phyloP scores from a whole-genome alignment of 2,888 invertebrate species.

The Neocrepidodera transversa region DNA sequence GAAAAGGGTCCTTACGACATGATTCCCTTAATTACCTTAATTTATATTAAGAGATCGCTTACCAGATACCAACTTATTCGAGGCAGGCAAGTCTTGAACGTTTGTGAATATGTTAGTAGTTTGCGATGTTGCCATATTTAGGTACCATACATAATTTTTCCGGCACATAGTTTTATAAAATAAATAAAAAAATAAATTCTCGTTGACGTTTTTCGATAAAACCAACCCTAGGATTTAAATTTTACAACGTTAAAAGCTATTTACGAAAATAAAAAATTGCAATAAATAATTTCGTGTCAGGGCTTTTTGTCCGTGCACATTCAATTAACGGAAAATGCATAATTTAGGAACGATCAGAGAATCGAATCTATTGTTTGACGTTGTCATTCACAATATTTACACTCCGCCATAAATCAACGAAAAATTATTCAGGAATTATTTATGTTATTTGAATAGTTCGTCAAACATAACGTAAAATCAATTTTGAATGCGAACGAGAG shows the following conservation, averaged over 20 bases:
- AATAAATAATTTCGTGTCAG: neutral
- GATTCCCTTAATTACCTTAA: slow-evolving; percentile 62
- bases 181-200: neutral
- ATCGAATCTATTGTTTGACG: slow-evolving; percentile 11
- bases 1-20: slow-evolving; percentile 60
- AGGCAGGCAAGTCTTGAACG: slow-evolving; percentile 40
- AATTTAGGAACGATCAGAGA: slow-evolving; percentile 8
- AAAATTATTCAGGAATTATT: slow-evolving; percentile 7
- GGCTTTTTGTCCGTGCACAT: neutral
- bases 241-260: neutral
- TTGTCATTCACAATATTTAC: slow-evolving; percentile 14
- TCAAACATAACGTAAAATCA: too few relatives aligned
- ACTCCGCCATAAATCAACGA: neutral
- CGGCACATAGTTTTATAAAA: too few relatives aligned
- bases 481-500: too few relatives aligned
- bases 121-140: slow-evolving; percentile 10
- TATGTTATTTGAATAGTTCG: slow-evolving; percentile 4
- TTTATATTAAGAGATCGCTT: slow-evolving; percentile 60
- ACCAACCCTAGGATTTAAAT: neutral
- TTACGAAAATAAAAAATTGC: neutral
- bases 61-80: slow-evolving; percentile 47
- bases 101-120: slow-evolving; percentile 54
- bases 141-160: too few relatives aligned
- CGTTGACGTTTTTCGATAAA: neutral
- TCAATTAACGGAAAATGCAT: slow-evolving; percentile 13